Base-by-base conservation (phyloP, 2,797 vertebrate genomes). In the Sphaeramia orbicularis region DNA sequence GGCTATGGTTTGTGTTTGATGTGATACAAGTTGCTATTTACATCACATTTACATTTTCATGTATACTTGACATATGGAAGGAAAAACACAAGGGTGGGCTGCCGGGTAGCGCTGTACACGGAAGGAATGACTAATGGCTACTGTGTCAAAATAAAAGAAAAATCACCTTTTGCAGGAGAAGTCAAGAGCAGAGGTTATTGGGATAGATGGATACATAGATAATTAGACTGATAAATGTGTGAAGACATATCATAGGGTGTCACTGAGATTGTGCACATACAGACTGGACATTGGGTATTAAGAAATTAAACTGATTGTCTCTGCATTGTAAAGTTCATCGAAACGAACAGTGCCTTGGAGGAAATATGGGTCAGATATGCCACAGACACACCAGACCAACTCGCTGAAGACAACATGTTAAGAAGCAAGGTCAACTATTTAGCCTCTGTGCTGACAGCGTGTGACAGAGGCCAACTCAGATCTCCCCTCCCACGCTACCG, bases 351-450 rank as follows among this genome's bases (percentile, higher is more conserved):
- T 44, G 35, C 16, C 38, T 11, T 24, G 43, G 41, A 58, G 56
- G 49, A 32, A 57, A 54, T 48, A 36, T n/a, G 61, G 72, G 71
- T 72, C 71, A 60, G 45, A 52, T 47, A 12, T 12, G 36, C 19
- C 49, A 21, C 37, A 36, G 1, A 60, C 57, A 72, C 53, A 47
- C 10, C 14, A 37, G 44, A 48, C 59, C 68, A 56, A 41, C 49
- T 52, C 16, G 1, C 53, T 24, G 60, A 76, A 35, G 60, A 78
- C 59, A 58, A 53, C 68, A 56, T 48, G 66, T 35, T 65, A 51
- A 61, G 51, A 69, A 10, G 14, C 19, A 42, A 70, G 76, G 70
- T 78, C 72, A 81, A 66, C 12, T 14, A 16, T 64, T 60, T 47
- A 44, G 60, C 53, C 51, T 1, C 53, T 27, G 18, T 6, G 41